Evolutionary conservation across 2,113 vertebrate species (phyloP).

Genomic region (Amphiprion ocellaris): DNA sequence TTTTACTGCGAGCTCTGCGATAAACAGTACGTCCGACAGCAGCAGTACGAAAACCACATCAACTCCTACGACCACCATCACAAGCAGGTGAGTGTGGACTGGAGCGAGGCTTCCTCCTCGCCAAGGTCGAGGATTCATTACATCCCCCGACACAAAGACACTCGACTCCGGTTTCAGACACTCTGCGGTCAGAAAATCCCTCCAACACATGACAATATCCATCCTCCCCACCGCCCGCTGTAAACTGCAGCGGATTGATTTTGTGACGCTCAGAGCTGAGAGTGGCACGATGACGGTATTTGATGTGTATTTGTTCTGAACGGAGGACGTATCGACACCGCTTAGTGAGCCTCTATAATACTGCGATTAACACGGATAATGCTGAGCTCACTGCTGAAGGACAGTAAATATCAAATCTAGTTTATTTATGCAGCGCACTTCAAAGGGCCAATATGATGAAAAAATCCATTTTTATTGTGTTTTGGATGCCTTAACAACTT

Average conservation of each 20-base stretch:
- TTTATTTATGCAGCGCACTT: too few relatives aligned
- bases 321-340: too few relatives aligned
- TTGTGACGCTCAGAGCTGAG: not conserved
- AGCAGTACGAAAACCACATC: constrained; percentile 99
- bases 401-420: too few relatives aligned
- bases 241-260: constrained; percentile 14
- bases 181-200: constrained; percentile 25
- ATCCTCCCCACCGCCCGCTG: not conserved
- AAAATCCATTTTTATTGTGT: too few relatives aligned
- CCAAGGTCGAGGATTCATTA: constrained; percentile 52
- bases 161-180: constrained; percentile 30
- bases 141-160: not conserved
- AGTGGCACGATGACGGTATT: constrained; percentile 3
- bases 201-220: constrained; percentile 16
- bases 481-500: too few relatives aligned
- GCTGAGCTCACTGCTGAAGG: too few relatives aligned
- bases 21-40: constrained; percentile 97
- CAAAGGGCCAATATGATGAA: too few relatives aligned
- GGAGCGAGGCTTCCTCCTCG: not conserved
- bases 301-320: constrained; percentile 5
- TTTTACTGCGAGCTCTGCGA: constrained; percentile 98
- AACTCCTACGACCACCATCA: constrained; percentile 98
- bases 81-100: constrained; percentile 88
- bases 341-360: not conserved
- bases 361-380: not conserved